These are phyloP conservation scores for Brachystomella parvula DNA, from an alignment of 1,140 invertebrate species.

Conservation along the genomic window DNA sequence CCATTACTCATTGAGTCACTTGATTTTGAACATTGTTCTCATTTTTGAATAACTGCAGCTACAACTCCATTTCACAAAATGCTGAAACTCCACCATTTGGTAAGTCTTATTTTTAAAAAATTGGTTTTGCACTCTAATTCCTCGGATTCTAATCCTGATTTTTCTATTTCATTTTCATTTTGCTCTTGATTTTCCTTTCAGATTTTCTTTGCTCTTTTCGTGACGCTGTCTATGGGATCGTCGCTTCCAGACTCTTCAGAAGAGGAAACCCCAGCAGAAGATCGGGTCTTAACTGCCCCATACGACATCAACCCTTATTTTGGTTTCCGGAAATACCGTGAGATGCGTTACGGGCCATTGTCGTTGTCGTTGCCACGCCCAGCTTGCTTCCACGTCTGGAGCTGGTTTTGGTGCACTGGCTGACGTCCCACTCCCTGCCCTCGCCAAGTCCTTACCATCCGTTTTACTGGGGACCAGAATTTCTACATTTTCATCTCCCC, in stretches of 20 bases:
- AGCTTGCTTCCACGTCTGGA: background rate
- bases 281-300: conserved; percentile 9
- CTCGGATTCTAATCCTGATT: background rate
- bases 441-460: background rate
- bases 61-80: background rate
- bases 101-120: background rate
- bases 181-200: background rate
- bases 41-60: background rate
- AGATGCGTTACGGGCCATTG: conserved; percentile 36
- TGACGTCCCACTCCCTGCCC: background rate
- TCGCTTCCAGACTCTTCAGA: background rate
- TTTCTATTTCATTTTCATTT: background rate
- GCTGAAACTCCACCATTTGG: background rate
- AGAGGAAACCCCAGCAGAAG: conserved; percentile 18
- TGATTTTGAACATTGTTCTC: background rate
- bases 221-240: background rate
- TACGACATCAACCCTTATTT: conserved; percentile 37
- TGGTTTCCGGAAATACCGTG: conserved; percentile 35
- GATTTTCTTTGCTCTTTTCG: background rate
- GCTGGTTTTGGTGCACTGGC: background rate
- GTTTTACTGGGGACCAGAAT: too few species aligned
- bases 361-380: conserved; percentile 29
- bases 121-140: background rate
- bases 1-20: background rate
- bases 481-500: too few species aligned